phyloP scores from a whole-genome alignment of 2,113 vertebrate species.

The Mellivora capensis region DNA sequence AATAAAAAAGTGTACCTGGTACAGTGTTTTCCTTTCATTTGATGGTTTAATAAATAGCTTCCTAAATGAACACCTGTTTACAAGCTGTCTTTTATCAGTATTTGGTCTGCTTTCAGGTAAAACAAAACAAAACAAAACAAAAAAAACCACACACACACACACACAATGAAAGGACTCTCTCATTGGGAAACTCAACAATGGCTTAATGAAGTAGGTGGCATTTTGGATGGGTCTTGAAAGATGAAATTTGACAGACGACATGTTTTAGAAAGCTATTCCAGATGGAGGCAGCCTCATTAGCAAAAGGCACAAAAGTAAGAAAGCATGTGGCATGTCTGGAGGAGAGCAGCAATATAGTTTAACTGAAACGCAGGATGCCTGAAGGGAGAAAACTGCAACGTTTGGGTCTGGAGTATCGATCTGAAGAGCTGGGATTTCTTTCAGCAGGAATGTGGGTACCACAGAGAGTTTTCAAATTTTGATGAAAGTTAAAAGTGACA shows the following conservation, averaged over 20 bases:
- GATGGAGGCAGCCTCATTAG: constrained; percentile 40
- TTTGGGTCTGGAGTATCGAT: not conserved
- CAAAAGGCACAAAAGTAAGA: constrained; percentile 18
- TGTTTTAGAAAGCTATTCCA: constrained; percentile 49
- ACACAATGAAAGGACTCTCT: not conserved
- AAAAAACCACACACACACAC: too few relatives aligned
- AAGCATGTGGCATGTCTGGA: not conserved
- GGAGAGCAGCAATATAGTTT: not conserved
- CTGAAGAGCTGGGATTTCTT: not conserved
- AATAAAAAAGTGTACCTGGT: not conserved
- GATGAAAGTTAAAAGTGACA: not conserved
- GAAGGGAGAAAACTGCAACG: not conserved
- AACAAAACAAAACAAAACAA: not conserved
- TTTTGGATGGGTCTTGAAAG: constrained; percentile 22
- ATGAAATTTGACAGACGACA: constrained; percentile 45
- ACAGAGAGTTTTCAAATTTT: not conserved
- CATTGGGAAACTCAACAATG: not conserved
- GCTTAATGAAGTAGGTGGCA: constrained; percentile 39
- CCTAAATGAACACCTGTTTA: constrained; percentile 35
- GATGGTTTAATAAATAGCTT: constrained; percentile 1
- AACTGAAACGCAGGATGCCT: not conserved
- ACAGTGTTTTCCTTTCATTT: not conserved
- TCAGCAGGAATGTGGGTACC: not conserved
- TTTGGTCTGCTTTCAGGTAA: not conserved
- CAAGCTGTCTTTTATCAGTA: not conserved